phyloP scores from a whole-genome alignment of 2,113 vertebrate genomes.

The Mastomys natalensis region DNA sequence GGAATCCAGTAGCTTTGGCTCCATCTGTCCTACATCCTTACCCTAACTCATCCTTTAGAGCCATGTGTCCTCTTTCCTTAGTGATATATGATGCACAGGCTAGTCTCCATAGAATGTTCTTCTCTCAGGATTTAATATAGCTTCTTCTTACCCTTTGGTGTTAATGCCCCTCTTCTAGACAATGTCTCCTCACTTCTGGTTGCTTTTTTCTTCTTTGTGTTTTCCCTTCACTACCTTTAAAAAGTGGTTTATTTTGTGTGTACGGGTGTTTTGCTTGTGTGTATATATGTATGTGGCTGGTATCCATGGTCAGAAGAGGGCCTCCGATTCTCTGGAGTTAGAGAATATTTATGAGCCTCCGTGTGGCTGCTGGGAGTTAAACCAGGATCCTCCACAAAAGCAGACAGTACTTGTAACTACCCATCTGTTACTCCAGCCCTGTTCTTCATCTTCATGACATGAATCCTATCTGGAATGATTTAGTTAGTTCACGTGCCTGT shows the following conservation, averaged over 20 bases:
- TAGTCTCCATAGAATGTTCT: conserved; percentile 30
- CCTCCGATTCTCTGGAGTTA: not conserved
- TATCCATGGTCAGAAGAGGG: not conserved
- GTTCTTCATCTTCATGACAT: not conserved
- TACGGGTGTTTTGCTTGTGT: not conserved
- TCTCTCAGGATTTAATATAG: not conserved
- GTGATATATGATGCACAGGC: not conserved
- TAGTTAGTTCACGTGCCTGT: not conserved
- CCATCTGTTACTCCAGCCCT: not conserved
- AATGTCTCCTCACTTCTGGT: not conserved
- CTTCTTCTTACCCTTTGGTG: not conserved
- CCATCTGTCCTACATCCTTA: not conserved
- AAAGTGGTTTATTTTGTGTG: not conserved
- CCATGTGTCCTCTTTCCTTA: not conserved
- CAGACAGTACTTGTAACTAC: not conserved
- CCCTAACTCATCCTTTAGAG: not conserved
- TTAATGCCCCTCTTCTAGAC: not conserved
- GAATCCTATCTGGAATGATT: not conserved
- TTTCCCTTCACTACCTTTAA: not conserved
- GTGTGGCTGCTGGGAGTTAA: not conserved
- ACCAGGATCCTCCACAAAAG: not conserved
- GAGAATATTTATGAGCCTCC: not conserved
- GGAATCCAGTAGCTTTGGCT: not conserved
- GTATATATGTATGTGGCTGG: not conserved
- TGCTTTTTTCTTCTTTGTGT: not conserved